Evolutionary conservation across 2,888 invertebrate species (phyloP), one percentile per base, ranked within the genome.

Genomic region (Erebia aethiops): DNA sequence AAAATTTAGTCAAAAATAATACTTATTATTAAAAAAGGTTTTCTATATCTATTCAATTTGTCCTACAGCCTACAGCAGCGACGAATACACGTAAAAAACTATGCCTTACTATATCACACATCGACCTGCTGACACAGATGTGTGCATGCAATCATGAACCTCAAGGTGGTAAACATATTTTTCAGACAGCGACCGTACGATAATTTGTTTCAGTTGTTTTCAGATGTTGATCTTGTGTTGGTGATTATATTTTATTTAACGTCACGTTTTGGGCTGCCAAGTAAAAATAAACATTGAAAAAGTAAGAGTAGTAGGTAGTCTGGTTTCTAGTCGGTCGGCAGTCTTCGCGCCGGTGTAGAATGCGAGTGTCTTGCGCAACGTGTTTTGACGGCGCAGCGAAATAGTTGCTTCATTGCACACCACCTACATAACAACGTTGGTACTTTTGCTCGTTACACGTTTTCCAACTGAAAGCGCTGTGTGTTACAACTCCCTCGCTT

Each of bases 341-440:
- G 58, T 66, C 67, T 43, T 60, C 60, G 62, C 78, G 81, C 75
- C 77, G 74, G 77, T 75, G 77, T 74, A 86, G 87, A 89, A 90
- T 88, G 88, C 85, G 85, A 86, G 83, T 83, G 79, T 75, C 84
- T 91, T 91, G 76, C 77, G 76, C 75, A 78, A 77, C 71, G 69
- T 78, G 78, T 78, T 78, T 77, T 77, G 78, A 77, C 77, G 77
- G 58, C 74, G 56, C 76, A 70, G 57, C 67, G n/a, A 69, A 65
- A 67, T 51, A 60, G 70, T 74, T 77, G 77, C 81, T 84, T 81
- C 81, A 81, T 83, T 85, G 82, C 84, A 80, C 79, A 80, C 79
- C 78, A 77, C 78, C 77, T 71, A 65, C 60, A 67, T 68, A 49
- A 66, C 65, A 52, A 56, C 64, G 41, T 62, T 58, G 41, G 35